These are phyloP conservation scores for Panulirus ornatus DNA, from an alignment of 1,140 invertebrate species.

Conservation along the genomic window DNA sequence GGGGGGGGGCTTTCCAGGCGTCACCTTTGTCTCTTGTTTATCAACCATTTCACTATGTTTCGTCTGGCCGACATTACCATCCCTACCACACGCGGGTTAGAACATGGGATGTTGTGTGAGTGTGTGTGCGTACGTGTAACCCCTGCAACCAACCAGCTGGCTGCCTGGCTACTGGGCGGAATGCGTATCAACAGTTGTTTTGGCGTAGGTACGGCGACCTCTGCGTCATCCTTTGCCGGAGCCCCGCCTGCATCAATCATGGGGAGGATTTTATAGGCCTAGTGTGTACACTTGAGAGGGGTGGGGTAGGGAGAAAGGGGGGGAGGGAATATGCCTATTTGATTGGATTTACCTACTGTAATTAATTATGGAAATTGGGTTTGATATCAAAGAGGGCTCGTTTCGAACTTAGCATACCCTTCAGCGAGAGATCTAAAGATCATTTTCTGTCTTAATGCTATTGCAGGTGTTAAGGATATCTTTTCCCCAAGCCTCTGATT, in stretches of 20 bases:
- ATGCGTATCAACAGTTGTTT: too few species aligned
- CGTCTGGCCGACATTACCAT: too few species aligned
- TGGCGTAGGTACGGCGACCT: too few species aligned
- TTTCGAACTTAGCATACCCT: constrained; percentile 61
- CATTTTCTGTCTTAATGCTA: constrained; percentile 3
- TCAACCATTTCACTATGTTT: constrained; percentile 46
- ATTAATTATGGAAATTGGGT: constrained; percentile 71
- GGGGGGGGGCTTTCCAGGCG: constrained; percentile 25
- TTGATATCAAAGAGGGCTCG: constrained; percentile 63
- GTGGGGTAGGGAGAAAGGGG: too few species aligned
- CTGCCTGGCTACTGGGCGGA: too few species aligned
- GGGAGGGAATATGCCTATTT: constrained; percentile 64
- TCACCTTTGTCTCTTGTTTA: constrained; percentile 48
- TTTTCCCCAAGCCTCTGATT: too few species aligned
- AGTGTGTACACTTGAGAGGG: constrained; percentile 47
- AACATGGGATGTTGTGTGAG: too few species aligned
- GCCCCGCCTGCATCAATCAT: too few species aligned
- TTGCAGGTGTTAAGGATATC: not conserved
- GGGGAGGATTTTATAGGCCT: constrained; percentile 25
- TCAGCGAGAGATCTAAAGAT: constrained; percentile 54
- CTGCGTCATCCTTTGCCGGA: too few species aligned
- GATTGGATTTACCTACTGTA: constrained; percentile 72
- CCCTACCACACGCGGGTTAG: not conserved
- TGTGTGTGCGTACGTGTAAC: too few species aligned
- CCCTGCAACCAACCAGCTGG: too few species aligned